Evolutionary conservation across 2,113 vertebrate genomes (phyloP).

Genomic region (Oryzias melastigma): DNA sequence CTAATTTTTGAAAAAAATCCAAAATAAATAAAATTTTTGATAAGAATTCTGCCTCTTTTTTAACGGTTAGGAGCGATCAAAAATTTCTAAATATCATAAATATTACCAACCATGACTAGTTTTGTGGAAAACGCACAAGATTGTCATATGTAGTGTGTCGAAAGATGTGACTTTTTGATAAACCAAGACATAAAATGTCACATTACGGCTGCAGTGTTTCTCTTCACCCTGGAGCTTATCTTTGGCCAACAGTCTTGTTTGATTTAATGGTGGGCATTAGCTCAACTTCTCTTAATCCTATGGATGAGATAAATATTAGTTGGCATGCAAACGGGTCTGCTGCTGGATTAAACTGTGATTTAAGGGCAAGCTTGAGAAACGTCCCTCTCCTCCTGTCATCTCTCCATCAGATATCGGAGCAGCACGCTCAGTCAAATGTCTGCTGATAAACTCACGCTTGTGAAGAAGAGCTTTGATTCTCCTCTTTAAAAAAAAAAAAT

Average conservation of each 20-base stretch:
- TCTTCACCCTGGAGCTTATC: neutral
- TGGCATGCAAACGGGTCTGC: conserved; percentile 2
- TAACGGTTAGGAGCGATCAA: too few species aligned
- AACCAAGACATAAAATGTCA: conserved; percentile 1
- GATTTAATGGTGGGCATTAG: conserved; percentile 26
- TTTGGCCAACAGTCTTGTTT: conserved; percentile 13
- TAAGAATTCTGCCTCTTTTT: conserved; percentile 29
- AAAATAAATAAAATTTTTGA: conserved; percentile 68
- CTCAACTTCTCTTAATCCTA: conserved; percentile 20
- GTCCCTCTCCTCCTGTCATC: neutral
- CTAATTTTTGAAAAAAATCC: conserved; percentile 19
- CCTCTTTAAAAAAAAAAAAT: too few species aligned
- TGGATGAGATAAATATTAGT: conserved; percentile 45
- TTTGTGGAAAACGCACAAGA: conserved; percentile 3
- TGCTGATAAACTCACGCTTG: conserved; percentile 1
- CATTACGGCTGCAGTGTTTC: neutral
- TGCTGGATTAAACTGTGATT: conserved; percentile 27
- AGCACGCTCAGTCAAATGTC: conserved; percentile 11
- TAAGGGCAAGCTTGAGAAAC: neutral
- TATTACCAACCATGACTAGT: neutral
- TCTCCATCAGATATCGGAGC: conserved; percentile 10
- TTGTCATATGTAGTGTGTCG: neutral
- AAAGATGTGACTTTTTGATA: conserved; percentile 6
- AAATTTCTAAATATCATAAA: too few species aligned
- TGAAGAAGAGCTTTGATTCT: neutral